Base-by-base conservation (phyloP, 64 coral and sea anemone genomes). In the Actinia equina region DNA sequence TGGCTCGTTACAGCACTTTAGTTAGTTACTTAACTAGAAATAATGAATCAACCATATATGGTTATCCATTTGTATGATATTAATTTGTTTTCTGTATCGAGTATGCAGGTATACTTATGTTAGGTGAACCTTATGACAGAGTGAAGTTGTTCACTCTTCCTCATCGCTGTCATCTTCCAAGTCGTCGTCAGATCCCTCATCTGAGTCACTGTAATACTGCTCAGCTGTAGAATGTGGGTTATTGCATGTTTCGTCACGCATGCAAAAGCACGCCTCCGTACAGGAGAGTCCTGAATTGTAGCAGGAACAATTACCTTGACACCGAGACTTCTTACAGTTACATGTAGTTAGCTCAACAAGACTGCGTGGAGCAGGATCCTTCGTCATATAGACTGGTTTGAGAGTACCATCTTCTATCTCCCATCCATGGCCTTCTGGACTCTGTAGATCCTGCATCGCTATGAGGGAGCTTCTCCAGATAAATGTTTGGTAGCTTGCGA, bases 271-370 rank as follows among this genome's bases (percentile, higher is more conserved):
- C 82, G 82, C 82, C 56, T 84, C 82, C n/a, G 82, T 56, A 59
- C 82, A 84, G 23, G 52, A 46, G 43, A 93, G 87, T 55, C 87
- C 87, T 41, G 51, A 17, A 71, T 86, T 86, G 30, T 61, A 19
- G 63, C 87, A 84, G 12, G 82, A 84, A 20, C 82, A 84, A 51
- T 84, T 84, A 13, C 52, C 46, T 59, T 84, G 42, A 22, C 86
- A 87, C 44, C 58, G 43, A 19, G 86, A 87, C 25, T 44, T 23
- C 23, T 77, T 87, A 27, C 86, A 87, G 43, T 37, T 65, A 70
- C 87, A 93, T 17, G 87, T 89, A 23, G 92, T 85, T 14, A 93
- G 82, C 87, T 89, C 92, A 15, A 93, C 19, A 18, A 89, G 61
- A 81, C 86, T 88, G 26, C 17, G 82, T 42, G 85, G 76, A 7